Base-by-base conservation (phyloP, 1,140 invertebrate genomes). In the Eciton burchellii region DNA sequence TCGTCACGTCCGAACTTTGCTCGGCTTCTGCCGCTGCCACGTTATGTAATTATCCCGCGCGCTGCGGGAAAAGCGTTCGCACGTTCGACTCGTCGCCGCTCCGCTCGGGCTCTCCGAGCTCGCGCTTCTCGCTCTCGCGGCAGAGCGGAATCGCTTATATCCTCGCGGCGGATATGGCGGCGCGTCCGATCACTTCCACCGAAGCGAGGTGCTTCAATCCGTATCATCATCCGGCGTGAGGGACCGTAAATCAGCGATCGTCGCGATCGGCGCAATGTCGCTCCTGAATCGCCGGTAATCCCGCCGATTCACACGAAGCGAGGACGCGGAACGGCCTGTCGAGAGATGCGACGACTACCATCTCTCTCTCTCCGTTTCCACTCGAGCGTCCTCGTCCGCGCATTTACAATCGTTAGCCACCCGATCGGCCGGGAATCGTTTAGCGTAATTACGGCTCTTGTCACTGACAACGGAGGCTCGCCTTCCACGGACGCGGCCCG, bases 371-470 rank as follows among this genome's bases (percentile, higher is more conserved):
- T 73, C 84, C 84, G 60, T 59, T 45, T 54, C 76, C 72, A 70
- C 84, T 86, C 83, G 35, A 35, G 35, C 6, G 35, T 35, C 35
- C 74, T 76, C 72, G 59, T 52, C 82, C 84, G 84, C 72, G 81
- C 86, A 87, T 87, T 87, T 87, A 87, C 85, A 86, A 87, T 87
- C 86, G 85, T 87, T 87, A 87, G 83, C 77, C 49, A 65, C 35
- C 56, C 9, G 52, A 79, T 45, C 62, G 49, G 35, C 68, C 82
- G 74, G 81, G 54, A 81, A 87, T 87, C 86, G 86, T 87, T 87
- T 87, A 87, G 85, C 82, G 86, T 87, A 87, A 87, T 87, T 87
- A 87, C 84, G 82, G 73, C 86, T 87, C 86, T 87, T 87, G 86
- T 87, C 85, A 84, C 86, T 71, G 35, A 74, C 56, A 11, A n/a